phyloP scores from a whole-genome alignment of 2,797 vertebrate species.

The Pachyuromys duprasi region DNA sequence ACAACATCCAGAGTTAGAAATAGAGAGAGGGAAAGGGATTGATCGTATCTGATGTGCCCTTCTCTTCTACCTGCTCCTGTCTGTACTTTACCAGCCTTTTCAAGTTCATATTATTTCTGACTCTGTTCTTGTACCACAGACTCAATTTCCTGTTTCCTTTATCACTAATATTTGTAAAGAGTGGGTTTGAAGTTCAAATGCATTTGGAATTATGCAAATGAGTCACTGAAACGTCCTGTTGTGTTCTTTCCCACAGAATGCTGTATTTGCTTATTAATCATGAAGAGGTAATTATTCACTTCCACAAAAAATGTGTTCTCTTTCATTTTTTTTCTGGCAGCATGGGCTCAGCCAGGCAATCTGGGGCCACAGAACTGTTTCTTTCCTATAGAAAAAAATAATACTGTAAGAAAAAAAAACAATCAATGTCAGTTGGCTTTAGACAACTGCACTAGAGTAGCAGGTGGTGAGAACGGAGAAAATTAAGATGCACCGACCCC shows the following conservation, averaged over 20 bases:
- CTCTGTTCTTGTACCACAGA: neutral
- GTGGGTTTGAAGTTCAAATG: conserved; percentile 26
- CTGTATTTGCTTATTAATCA: conserved; percentile 31
- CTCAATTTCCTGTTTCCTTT: conserved; percentile 26
- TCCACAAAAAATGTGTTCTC: neutral
- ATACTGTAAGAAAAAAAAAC: neutral
- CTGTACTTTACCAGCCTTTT: neutral
- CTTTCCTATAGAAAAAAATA: conserved; percentile 26
- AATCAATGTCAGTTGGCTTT: neutral
- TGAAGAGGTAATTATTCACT: neutral
- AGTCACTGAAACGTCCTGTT: neutral
- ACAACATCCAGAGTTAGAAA: neutral
- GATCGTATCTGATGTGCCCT: neutral
- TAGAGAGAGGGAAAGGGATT: neutral
- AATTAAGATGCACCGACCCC: neutral
- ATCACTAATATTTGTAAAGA: conserved; percentile 22
- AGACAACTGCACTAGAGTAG: neutral
- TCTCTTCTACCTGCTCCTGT: neutral
- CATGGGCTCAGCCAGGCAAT: neutral
- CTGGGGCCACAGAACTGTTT: neutral
- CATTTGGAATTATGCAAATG: conserved; percentile 25
- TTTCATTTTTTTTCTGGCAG: conserved; percentile 38
- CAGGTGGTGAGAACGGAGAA: neutral
- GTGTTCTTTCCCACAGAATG: neutral
- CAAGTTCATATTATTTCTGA: neutral